Conservation (phyloP, 2,113 vertebrate genomes). For the Anthoscopus minutus region DNA sequence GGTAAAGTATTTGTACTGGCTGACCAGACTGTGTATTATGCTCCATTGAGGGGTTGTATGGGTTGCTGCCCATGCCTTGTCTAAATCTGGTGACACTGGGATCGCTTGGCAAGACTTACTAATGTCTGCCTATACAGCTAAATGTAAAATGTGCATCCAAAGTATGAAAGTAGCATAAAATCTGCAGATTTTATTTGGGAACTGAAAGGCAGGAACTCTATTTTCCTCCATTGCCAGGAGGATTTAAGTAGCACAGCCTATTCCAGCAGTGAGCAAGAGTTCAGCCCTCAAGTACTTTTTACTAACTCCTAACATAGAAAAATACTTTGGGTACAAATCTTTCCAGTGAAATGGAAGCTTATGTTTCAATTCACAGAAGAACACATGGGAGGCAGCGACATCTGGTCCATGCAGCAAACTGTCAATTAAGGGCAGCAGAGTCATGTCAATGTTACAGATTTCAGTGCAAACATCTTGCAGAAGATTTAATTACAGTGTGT, state of each 20-base stretch:
- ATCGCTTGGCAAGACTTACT: neutral
- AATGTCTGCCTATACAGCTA: neutral
- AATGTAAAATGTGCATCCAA: neutral
- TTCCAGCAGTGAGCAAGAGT: neutral
- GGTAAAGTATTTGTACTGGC: constrained; percentile 67
- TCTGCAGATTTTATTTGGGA: neutral
- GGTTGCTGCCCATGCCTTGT: neutral
- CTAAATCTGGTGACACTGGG: neutral
- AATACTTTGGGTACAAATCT: neutral
- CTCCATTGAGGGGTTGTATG: neutral
- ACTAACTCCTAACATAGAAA: neutral
- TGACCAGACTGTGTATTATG: accelerated
- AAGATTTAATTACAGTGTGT: neutral
- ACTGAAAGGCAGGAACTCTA: neutral
- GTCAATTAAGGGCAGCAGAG: neutral
- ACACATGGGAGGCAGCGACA: neutral
- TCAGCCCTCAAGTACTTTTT: neutral
- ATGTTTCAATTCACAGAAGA: neutral
- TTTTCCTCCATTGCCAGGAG: neutral
- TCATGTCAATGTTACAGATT: neutral
- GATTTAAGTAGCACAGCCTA: neutral
- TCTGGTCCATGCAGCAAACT: neutral
- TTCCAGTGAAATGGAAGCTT: neutral
- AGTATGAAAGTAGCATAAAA: neutral
- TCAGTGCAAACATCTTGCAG: neutral